Evolutionary conservation across 2,888 invertebrate genomes (phyloP).

Genomic region (Tenthredo mesomela): DNA sequence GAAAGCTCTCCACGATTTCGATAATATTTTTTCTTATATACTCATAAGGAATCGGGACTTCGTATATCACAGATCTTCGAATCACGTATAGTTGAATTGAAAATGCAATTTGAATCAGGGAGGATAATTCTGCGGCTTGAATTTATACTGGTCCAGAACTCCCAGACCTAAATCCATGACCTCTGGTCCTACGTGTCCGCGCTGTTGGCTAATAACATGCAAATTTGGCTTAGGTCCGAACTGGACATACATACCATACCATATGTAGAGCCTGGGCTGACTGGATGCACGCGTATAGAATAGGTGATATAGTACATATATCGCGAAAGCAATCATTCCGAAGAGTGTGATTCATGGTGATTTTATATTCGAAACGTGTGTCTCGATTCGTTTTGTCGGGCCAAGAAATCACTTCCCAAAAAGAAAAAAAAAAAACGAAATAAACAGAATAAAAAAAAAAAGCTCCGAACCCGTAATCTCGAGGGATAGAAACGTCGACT

Average conservation of each 20-base stretch:
- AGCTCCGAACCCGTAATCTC: constrained; percentile 12
- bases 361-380: constrained; percentile 24
- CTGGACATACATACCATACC: background rate
- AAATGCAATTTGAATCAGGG: background rate
- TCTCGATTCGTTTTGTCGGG: background rate
- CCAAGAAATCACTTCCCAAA: constrained; percentile 38
- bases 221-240: constrained; percentile 22
- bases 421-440: background rate
- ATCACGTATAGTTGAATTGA: too few relatives aligned
- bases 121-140: background rate
- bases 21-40: background rate
- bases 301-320: background rate
- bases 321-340: background rate
- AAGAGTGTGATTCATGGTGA: constrained; percentile 23
- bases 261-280: background rate
- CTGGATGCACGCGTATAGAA: background rate
- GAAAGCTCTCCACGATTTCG: background rate
- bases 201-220: constrained; percentile 35
- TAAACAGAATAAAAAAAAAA: background rate
- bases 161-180: background rate
- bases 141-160: background rate
- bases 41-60: background rate
- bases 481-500: background rate
- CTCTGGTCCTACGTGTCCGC: background rate
- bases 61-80: background rate